These are phyloP conservation scores for Tolmerus cingulatus DNA, from an alignment of 2,888 invertebrate genomes.

Conservation along the genomic window DNA sequence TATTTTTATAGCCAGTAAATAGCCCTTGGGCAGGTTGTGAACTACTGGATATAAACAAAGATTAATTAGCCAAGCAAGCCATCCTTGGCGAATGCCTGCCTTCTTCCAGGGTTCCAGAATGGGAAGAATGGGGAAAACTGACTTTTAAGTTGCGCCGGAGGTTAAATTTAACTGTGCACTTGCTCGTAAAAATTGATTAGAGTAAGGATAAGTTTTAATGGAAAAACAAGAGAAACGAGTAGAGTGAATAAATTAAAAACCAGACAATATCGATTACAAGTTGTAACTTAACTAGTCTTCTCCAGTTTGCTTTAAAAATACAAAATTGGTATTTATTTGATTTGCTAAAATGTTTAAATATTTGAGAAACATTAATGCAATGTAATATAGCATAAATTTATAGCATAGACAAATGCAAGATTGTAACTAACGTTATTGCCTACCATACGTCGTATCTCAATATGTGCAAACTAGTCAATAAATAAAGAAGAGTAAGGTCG, in stretches of 20 bases:
- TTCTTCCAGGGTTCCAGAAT: neutral
- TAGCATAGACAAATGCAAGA: too few species aligned
- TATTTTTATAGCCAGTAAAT: constrained; percentile 35
- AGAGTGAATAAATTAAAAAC: neutral
- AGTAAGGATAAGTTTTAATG: neutral
- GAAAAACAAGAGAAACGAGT: neutral
- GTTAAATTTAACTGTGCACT: neutral
- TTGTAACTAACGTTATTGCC: too few species aligned
- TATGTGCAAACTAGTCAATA: too few species aligned
- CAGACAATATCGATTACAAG: neutral
- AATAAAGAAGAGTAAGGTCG: too few species aligned
- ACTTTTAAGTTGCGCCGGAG: neutral
- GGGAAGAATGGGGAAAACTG: neutral
- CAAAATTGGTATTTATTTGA: neutral
- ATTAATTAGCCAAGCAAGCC: constrained; percentile 23
- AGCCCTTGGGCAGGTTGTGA: neutral
- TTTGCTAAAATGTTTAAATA: too few species aligned
- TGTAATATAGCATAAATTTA: too few species aligned
- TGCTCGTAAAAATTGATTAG: neutral
- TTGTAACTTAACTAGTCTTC: neutral
- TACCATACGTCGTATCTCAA: too few species aligned
- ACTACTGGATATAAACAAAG: constrained; percentile 13
- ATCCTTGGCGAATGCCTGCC: constrained; percentile 4
- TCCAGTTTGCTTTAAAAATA: neutral
- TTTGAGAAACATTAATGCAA: too few species aligned